Evolutionary conservation across 2,888 invertebrate species (phyloP), one percentile per base, ranked within the genome.

Genomic region (Cremastinae sp.): DNA sequence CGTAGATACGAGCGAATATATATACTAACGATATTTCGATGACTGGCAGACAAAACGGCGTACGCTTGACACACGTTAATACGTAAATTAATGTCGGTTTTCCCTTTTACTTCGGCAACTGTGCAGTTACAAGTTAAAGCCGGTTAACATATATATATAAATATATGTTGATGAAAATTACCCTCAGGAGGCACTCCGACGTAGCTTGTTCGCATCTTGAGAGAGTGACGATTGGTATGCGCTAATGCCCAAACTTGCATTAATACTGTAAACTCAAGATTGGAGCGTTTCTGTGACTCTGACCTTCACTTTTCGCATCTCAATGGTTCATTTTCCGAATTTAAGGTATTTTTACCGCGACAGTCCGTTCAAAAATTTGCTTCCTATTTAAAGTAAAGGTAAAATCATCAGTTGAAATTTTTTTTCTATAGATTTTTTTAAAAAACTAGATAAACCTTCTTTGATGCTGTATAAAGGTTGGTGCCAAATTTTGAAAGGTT

Each of bases 81-180:
- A 38, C 10, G 34, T 45, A 36, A 47, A 66, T 16, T 34, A 22
- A 45, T 12, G 18, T 4, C 5, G 12, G 8, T n/a, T n/a, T n/a
- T 18, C 54, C 34, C 54, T 18, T 36, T 66, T 34, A 12, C 10
- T 49, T 45, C 20, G 22, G 22, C 7, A 12, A 18, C 3, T 8
- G 20, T 28, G 53, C 18, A 54, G 20, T 7, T 28, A 0, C 5
- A 20, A 4, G 18, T 9, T 28, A 22, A 36, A 58, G 10, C 56
- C 36, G 47, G 56, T 20, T 12, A 56, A 16, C 12, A n/a, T n/a
- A n/a, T n/a, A 41, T 20, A 14, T 20, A 47, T 34, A 36, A 47
- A 14, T 54, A 54, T 45, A 22, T 20, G 18, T 22, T 51, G 51
- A 41, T 28, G 34, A 12, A 59, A 69, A 59, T 61, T 49, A 59